A percentile compares a stretch with the other conserved stretches of the same genome.
Conservation (phyloP, 2,113 vertebrate species). For the Struthio camelus region DNA sequence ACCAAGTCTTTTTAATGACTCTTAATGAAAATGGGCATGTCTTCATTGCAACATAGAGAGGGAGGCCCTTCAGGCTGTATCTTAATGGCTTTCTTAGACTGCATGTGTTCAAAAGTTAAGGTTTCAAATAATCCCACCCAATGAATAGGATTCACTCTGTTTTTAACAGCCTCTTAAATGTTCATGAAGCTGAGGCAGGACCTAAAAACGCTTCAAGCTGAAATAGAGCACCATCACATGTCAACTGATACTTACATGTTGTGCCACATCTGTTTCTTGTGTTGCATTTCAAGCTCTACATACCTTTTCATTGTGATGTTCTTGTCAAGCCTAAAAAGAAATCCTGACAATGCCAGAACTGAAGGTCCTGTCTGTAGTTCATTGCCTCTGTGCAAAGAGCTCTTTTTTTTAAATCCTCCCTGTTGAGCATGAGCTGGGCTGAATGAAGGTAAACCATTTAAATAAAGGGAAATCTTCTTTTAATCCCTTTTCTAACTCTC, state of each 20-base stretch:
- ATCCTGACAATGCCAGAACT: not conserved
- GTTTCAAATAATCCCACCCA: not conserved
- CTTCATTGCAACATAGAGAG: not conserved
- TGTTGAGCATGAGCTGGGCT: not conserved
- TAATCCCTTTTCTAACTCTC: not conserved
- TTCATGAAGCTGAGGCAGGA: not conserved
- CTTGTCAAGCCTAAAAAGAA: not conserved
- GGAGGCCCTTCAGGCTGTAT: not conserved
- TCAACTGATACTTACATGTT: not conserved
- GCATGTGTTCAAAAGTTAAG: not conserved
- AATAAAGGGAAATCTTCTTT: not conserved
- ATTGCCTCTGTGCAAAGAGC: not conserved
- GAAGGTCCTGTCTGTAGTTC: not conserved
- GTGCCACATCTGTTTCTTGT: not conserved
- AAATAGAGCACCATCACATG: not conserved
- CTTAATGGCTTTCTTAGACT: not conserved
- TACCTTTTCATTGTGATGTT: not conserved
- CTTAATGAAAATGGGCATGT: constrained; percentile 2
- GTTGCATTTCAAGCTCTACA: not conserved
- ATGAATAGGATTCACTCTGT: not conserved
- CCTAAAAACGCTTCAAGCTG: not conserved
- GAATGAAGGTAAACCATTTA: not conserved
- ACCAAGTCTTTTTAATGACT: constrained; percentile 16
- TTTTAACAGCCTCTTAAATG: not conserved
- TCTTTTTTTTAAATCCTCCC: not conserved